A percentile compares a stretch with the other conserved stretches of the same genome.
phyloP scores from a whole-genome alignment of 2,113 vertebrate genomes.

The Dissostichus mawsoni region DNA sequence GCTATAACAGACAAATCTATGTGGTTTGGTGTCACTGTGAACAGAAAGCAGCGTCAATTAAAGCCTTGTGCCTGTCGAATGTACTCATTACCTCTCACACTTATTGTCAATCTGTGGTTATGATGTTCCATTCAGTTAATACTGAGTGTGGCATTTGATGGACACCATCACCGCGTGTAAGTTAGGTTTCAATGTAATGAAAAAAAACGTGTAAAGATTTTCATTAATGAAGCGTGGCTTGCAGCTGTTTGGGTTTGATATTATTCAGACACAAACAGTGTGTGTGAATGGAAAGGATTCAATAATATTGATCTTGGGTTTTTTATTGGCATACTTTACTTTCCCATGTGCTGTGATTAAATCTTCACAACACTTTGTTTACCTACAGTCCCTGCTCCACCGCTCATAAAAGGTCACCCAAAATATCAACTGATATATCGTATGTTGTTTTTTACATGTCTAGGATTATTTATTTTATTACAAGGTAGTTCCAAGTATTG shows the following conservation, averaged over 20 bases:
- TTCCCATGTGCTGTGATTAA: neutral
- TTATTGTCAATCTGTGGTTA: neutral
- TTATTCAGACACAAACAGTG: neutral
- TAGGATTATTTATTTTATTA: neutral
- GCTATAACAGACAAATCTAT: slow-evolving; percentile 51
- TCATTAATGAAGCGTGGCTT: no score
- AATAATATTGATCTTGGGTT: neutral
- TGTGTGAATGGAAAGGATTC: neutral
- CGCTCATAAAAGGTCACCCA: neutral
- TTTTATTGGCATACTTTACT: neutral
- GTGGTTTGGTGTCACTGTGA: slow-evolving; percentile 23
- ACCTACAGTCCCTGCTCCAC: neutral
- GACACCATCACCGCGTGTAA: neutral
- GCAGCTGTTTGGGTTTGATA: no score
- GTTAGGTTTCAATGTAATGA: neutral
- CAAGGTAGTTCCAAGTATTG: neutral
- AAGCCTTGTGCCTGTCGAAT: slow-evolving; percentile 13
- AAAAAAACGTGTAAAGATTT: neutral
- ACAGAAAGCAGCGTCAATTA: slow-evolving; percentile 28
- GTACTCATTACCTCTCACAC: slow-evolving; percentile 7
- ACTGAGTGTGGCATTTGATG: neutral
- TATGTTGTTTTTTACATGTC: neutral
- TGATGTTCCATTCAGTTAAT: neutral
- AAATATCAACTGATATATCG: neutral
- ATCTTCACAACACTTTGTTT: neutral